Percentiles rank a stretch among this genome's conserved stretches.
Conservation (phyloP, 2,888 invertebrate genomes). For the Tenthredo notha region DNA sequence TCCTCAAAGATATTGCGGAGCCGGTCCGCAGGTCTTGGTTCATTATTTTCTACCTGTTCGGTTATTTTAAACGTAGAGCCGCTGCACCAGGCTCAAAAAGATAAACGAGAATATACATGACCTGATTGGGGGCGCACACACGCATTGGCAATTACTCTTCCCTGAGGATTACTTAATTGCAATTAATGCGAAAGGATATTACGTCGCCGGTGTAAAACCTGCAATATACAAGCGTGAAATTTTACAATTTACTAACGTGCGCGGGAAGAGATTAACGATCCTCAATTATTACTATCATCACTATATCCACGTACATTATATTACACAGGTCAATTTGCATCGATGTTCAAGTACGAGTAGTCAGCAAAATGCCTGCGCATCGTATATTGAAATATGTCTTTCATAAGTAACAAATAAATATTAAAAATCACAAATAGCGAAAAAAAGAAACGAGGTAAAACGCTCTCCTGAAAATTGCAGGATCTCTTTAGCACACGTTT, state of each 20-base stretch:
- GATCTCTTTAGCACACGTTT: too few species aligned
- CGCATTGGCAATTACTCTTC: conserved; percentile 49
- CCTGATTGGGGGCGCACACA: conserved; percentile 56
- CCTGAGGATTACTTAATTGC: conserved; percentile 76
- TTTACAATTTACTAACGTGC: conserved; percentile 3
- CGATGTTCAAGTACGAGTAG: background rate
- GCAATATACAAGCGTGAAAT: background rate
- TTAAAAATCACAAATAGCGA: too few species aligned
- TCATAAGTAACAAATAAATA: too few species aligned
- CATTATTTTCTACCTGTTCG: conserved; percentile 28
- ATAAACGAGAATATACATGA: conserved; percentile 26
- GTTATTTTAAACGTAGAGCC: conserved; percentile 10
- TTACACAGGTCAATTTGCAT: background rate
- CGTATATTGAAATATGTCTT: background rate
- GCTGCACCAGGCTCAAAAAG: background rate
- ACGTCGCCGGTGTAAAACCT: conserved; percentile 51
- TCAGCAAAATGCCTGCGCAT: background rate
- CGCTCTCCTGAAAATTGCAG: too few species aligned
- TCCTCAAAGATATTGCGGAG: background rate
- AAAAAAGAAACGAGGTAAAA: too few species aligned
- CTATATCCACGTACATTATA: background rate
- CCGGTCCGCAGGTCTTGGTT: background rate
- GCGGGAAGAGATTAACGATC: conserved; percentile 4
- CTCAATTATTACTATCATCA: conserved; percentile 18
- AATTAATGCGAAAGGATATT: conserved; percentile 78